Evolutionary conservation across 2,113 vertebrate genomes (phyloP).

Genomic region (Lathamus discolor): DNA sequence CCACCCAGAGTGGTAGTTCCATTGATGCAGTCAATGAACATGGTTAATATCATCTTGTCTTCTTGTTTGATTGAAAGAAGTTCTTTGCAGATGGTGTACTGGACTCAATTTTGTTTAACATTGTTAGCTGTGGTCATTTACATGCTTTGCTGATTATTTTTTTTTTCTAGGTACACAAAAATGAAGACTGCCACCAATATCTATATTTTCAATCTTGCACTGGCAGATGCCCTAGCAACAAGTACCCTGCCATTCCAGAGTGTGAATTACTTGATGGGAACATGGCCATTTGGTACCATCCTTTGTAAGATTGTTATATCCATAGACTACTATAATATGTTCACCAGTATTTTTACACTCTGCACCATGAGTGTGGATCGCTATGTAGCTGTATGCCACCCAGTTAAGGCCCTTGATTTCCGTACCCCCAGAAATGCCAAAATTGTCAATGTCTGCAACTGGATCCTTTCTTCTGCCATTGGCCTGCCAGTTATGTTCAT

Average conservation of each 20-base stretch:
- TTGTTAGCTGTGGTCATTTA: background rate
- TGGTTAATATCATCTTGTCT: background rate
- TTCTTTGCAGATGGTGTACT: background rate
- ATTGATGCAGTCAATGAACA: background rate
- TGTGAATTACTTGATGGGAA: slow-evolving; percentile 97
- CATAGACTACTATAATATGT: slow-evolving; percentile 99
- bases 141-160: background rate
- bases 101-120: background rate
- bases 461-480: slow-evolving; percentile 97
- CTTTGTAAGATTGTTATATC: slow-evolving; percentile 96
- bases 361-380: slow-evolving; percentile 99
- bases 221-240: slow-evolving; percentile 94
- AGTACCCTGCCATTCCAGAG: slow-evolving; percentile 98
- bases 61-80: background rate
- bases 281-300: slow-evolving; percentile 93
- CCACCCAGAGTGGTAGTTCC: background rate
- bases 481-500: slow-evolving; percentile 98
- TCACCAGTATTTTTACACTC: slow-evolving; percentile 98
- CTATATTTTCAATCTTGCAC: slow-evolving; percentile 97
- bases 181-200: slow-evolving; percentile 99
- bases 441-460: slow-evolving; percentile 97
- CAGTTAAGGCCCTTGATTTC: slow-evolving; percentile 95
- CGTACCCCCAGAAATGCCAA: slow-evolving; percentile 96
- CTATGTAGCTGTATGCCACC: slow-evolving; percentile 96
- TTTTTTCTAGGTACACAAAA: slow-evolving; percentile 90